Percentiles rank a stretch among this genome's conserved stretches.
These are phyloP conservation scores for Gobio gobio DNA, from an alignment of 2,113 vertebrate genomes.

Conservation along the genomic window DNA sequence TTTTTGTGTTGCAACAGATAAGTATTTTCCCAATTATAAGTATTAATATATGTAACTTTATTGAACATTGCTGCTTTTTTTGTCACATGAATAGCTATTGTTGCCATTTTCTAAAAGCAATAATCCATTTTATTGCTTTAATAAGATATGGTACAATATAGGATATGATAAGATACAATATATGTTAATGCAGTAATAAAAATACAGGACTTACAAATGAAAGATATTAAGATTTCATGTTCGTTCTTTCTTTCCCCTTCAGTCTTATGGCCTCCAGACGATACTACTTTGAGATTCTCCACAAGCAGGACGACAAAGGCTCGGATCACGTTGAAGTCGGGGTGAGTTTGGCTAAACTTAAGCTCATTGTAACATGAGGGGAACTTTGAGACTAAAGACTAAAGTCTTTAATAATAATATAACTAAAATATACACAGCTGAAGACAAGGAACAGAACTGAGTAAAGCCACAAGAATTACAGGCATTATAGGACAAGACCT, in stretches of 20 bases:
- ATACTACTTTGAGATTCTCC: conserved; percentile 98
- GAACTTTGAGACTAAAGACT: no score
- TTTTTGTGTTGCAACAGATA: not conserved
- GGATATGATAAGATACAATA: not conserved
- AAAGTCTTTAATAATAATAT: no score
- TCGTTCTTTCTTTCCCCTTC: conserved; percentile 51
- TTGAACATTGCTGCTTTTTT: not conserved
- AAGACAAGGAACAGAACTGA: no score
- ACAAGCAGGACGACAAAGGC: conserved; percentile 95
- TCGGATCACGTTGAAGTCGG: conserved; percentile 98
- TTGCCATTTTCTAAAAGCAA: not conserved
- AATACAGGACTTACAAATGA: conserved; percentile 13
- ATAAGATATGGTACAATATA: not conserved
- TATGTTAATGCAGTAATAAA: no score
- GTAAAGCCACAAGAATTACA: no score
- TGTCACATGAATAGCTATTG: not conserved
- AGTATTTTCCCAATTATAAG: not conserved
- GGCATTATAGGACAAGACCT: no score
- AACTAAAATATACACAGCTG: no score
- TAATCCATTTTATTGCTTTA: conserved; percentile 3
- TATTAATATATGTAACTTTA: not conserved
- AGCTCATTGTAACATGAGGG: not conserved
- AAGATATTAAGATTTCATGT: not conserved
- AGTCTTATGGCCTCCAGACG: conserved; percentile 91
- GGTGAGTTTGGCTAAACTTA: conserved; percentile 77